Base-by-base conservation (phyloP, 2,888 invertebrate species). In the Sesia bembeciformis region DNA sequence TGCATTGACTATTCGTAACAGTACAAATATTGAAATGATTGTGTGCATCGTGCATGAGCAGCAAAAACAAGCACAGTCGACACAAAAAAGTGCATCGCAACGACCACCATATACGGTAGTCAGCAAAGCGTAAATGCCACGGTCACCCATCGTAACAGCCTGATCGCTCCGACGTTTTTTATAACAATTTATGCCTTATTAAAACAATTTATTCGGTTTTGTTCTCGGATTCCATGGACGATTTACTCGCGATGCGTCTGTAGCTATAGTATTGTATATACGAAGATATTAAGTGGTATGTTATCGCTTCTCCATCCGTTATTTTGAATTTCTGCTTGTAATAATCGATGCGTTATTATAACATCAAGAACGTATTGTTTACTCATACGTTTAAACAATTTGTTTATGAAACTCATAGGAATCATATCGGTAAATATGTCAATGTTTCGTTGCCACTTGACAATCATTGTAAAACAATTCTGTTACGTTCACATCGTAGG, bases 121-220 rank as follows among this genome's bases (percentile, higher is more conserved):
- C 80, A 84, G 69, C 81, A 72, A 76, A 81, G 79, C 89, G 88
- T 89, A 88, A 89, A 89, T 89, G 85, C 88, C 89, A 89, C 77
- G 87, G 81, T 74, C 87, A 86, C 63, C 82, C 82, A 84, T 80
- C 76, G 88, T 81, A 78, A 85, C 87, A 74, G 72, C 78, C 74
- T 74, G 80, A 79, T 83, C 79, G 70, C 62, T 60, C 64, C 71
- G 65, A 71, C 73, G 40, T 78, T 78, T 84, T 84, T 80, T 72
- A 61, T 64, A 60, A 69, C 74, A 76, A 81, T 84, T 79, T 82
- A 82, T 80, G 77, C 81, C 79, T 86, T 82, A 84, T 85, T 87
- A 84, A 82, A 84, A 81, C 80, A 80, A 84, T 85, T 84, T 84
- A 84, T 83, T 78, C 81, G 67, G 73, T 79, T 76, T 76, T 76